These are phyloP conservation scores for Hycleus phaleratus DNA, from an alignment of 1,140 invertebrate genomes.

Conservation along the genomic window DNA sequence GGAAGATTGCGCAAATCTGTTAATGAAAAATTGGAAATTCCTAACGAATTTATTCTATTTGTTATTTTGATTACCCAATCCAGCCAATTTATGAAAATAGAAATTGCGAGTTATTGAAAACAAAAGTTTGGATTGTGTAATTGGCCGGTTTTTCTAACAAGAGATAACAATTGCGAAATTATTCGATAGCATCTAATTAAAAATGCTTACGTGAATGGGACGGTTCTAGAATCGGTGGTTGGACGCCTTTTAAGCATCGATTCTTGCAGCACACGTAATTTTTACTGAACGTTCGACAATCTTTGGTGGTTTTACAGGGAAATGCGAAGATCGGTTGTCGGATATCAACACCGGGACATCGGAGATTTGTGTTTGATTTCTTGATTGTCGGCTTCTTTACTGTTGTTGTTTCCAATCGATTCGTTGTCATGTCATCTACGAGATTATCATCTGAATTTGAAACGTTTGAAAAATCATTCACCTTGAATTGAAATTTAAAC, in stretches of 20 bases:
- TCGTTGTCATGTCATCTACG: neutral
- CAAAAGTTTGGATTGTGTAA: neutral
- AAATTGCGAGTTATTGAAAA: neutral
- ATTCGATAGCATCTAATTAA: neutral
- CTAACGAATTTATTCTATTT: no score
- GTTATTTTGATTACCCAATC: no score
- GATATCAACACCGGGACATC: slow-evolving; percentile 23
- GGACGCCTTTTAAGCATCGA: slow-evolving; percentile 50
- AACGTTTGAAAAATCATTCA: neutral
- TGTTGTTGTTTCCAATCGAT: neutral
- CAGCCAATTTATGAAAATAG: neutral
- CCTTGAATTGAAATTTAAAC: neutral
- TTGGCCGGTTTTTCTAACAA: neutral
- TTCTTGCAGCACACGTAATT: slow-evolving; percentile 32
- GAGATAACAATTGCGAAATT: slow-evolving; percentile 3
- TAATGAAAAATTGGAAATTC: no score
- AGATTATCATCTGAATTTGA: neutral
- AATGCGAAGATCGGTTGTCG: slow-evolving; percentile 21
- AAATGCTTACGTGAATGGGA: slow-evolving; percentile 48
- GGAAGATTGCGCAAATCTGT: no score
- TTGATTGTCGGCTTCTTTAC: neutral
- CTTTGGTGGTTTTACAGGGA: slow-evolving; percentile 24
- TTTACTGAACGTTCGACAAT: slow-evolving; percentile 23
- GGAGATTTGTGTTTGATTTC: neutral
- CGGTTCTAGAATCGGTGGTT: slow-evolving; percentile 45